Percentiles rank a stretch among this genome's conserved stretches.
These are phyloP conservation scores for Myzus persicae DNA, from an alignment of 1,140 invertebrate species.

Conservation along the genomic window DNA sequence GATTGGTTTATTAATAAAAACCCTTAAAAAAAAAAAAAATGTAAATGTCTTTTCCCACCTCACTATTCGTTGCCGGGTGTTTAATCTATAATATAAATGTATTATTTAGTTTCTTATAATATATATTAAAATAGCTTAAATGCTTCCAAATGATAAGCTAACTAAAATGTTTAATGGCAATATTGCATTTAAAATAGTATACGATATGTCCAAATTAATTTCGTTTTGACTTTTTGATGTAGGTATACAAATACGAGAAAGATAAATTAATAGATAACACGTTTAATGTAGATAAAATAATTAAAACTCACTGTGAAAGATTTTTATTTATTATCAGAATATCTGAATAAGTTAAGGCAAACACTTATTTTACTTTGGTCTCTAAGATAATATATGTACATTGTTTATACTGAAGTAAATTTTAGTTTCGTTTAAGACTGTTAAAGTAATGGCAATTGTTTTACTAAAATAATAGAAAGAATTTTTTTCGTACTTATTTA, in stretches of 20 bases:
- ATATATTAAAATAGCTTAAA: neutral
- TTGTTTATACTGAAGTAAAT: neutral
- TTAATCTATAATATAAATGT: too few relatives aligned
- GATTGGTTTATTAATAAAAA: neutral
- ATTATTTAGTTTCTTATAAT: neutral
- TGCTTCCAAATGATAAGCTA: neutral
- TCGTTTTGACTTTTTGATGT: neutral
- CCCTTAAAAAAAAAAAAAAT: neutral
- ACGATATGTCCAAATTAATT: neutral
- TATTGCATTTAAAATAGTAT: neutral
- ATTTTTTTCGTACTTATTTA: neutral
- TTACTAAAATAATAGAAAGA: neutral
- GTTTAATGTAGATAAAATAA: neutral
- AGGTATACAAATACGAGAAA: neutral
- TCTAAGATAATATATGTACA: neutral
- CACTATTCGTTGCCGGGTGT: neutral
- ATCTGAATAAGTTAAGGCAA: neutral
- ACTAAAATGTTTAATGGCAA: neutral
- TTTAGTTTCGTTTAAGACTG: neutral
- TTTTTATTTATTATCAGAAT: neutral
- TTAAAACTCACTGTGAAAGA: neutral
- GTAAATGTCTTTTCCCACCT: neutral
- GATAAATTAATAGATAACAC: neutral
- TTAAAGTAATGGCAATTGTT: neutral
- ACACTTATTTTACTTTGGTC: neutral